These are phyloP conservation scores for Aphyosemion australe DNA, from an alignment of 2,113 vertebrate genomes.

Conservation along the genomic window DNA sequence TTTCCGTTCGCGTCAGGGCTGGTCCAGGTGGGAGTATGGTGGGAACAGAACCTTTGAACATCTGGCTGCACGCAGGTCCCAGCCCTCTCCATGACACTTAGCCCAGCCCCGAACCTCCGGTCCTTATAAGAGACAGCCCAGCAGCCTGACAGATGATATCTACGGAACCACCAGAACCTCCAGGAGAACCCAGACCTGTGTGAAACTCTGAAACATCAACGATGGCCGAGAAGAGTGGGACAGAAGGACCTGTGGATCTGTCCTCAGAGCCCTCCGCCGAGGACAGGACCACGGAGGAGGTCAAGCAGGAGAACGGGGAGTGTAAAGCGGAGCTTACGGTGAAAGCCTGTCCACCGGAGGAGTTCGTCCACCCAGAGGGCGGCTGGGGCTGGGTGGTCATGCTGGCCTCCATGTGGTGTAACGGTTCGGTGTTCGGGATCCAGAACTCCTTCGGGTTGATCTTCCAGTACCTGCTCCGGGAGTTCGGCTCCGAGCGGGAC, in stretches of 20 bases:
- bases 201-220: background rate
- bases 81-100: too few species aligned
- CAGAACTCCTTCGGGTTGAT: slow-evolving; percentile 94
- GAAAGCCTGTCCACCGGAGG: slow-evolving; percentile 12
- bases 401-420: slow-evolving; percentile 97
- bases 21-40: too few species aligned
- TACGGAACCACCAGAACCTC: too few species aligned
- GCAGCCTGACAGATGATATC: too few species aligned
- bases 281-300: slow-evolving; percentile 8
- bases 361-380: slow-evolving; percentile 87
- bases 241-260: slow-evolving; percentile 28
- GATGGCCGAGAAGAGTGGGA: slow-evolving; percentile 52
- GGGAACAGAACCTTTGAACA: too few species aligned
- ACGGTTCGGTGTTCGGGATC: slow-evolving; percentile 96
- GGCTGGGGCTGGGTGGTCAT: slow-evolving; percentile 98
- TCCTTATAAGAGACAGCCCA: too few species aligned
- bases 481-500: slow-evolving; percentile 82
- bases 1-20: too few species aligned
- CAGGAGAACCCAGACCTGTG: too few species aligned
- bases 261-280: background rate
- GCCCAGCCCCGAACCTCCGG: too few species aligned
- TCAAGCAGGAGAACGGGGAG: slow-evolving; percentile 55
- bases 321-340: slow-evolving; percentile 9
- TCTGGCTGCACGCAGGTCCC: too few species aligned
- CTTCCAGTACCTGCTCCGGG: slow-evolving; percentile 84